Base-by-base conservation (phyloP, 2,113 vertebrate genomes). In the Ailuropoda melanoleuca region DNA sequence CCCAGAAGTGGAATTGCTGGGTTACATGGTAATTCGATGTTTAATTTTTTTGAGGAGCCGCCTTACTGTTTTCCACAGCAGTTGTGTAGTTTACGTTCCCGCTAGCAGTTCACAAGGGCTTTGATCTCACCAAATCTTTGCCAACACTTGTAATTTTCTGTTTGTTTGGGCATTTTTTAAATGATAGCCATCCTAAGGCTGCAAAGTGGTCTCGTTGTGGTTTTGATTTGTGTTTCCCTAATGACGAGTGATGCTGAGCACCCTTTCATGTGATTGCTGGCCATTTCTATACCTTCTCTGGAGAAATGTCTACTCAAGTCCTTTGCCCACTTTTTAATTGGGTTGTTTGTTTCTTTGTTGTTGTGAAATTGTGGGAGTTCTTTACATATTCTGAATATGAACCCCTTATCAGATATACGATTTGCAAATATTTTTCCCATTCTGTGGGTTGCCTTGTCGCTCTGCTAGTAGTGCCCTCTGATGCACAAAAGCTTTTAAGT, bases 1-100 rank as follows among this genome's bases (percentile, higher is more conserved):
- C 34, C n/a, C 23, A 80, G 39, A 53, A 53, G 83, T 26, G 13
- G 70, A 70, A 8, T 11, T 8, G n/a, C 78, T 55, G n/a, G 70
- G 37, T 46, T n/a, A 13, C 2, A 15, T 2, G 53, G 53, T 66
- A 29, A 31, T 15, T 80, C 55, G 43, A 48, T 8, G 50, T 66
- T 34, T 31, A 10, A 4, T 3, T 31, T 23, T 74, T n/a, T 21
- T 21, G n/a, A 60, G 56, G 70, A 66, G 12, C 15, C 1, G 0
- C 18, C 23, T 13, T 4, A 29, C 48, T 21, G 62, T 6, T 66
- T 23, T 29, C 81, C 39, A 39, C 1, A 56, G 64, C 4, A 13
- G 62, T 29, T 13, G 46, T 29, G 46, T n/a, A 87, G 50, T 66
- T 68, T 43, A 34, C 24, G 7, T 15, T 24, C 75, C 60, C 46